Base-by-base conservation (phyloP, 2,797 vertebrate genomes). In the Sus cebifrons region DNA sequence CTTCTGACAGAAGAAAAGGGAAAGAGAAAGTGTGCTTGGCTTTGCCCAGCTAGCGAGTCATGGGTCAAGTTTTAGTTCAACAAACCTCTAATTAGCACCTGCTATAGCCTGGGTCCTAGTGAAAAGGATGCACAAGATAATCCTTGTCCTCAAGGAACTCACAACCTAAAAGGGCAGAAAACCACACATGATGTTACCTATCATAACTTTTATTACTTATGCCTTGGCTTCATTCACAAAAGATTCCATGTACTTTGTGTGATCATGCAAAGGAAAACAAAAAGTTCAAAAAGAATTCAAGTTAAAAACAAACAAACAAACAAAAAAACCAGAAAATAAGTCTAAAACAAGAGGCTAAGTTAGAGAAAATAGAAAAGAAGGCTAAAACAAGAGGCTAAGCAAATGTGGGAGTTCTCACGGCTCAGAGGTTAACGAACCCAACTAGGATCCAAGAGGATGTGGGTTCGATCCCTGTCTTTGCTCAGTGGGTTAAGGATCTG, bases 151-250 rank as follows among this genome's bases (percentile, higher is more conserved):
- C 6, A 74, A 89, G 36, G 65, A 87, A 49, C 58, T 81, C 64
- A 36, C 1, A 54, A 64, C 5, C 32, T 77, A 32, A 73, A 62
- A 17, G 8, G 15, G 4, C 21, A 77, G 70, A 94, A 60, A 93
- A 83, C 58, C 29, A 89, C 8, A 54, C 32, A 77, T 16, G 71
- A 6, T 16, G 49, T 11, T 7, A 86, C 4, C 15, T 54, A 4
- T 73, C 18, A 12, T 21, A n/a, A 12, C 21, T 32, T 84, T 85
- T 64, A 40, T 85, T 64, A 40, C 56, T 91, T 40, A n/a, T 1
- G 79, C 6, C 27, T 94, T 82, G 73, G 29, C 7, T 89, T 87
- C 52, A 32, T 74, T 92, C 74, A 81, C 40, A 82, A 73, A 93
- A 85, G 9, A 58, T 20, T 67, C 44, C 64, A 20, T 11, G 15